Base-by-base conservation (phyloP, 35 echinoderm and acorn worm species). In the Amphiura filiformis region DNA sequence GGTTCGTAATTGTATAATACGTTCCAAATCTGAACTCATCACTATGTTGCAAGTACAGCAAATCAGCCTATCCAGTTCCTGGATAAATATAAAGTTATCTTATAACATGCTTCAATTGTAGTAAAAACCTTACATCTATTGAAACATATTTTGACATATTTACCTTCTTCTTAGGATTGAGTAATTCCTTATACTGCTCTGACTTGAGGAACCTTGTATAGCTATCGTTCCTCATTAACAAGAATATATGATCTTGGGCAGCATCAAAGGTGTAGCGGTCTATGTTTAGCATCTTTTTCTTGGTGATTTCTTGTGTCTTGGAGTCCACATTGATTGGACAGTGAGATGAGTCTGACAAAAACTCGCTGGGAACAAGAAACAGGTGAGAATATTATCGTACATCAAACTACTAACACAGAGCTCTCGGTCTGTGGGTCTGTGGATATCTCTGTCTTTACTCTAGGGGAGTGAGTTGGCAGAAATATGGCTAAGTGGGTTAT, bases 91-190 rank as follows among this genome's bases (percentile, higher is more conserved):
- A 47, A 9, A 47, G 41, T 47, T 17, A 47, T 47, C 41, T 9
- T 47, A 47, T 47, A 47, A 47, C 5, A 4, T 47, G 41, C 41
- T 47, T 17, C 17, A 47, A 47, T 47, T 47, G 5, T 47, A 47
- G 4, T 47, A 9, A 47, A 47, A 47, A 4, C 41, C 41, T 47
- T 9, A 47, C 4, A 47, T 17, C 41, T 47, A 4, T 47, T 47
- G 5, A 47, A 47, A 47, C 41, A n/a, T 17, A 47, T 47, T 17
- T 47, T 47, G 41, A 9, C 41, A 47, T 9, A 47, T 84, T 80
- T 86, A 99, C 96, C 96, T 99, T 99, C 91, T 99, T 99, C 93
- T 99, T 99, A 89, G 96, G 96, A 88, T 94, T 99, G 31, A 99
- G 90, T 77, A 99, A 86, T 78, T 99, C 96, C 87, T 94, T 99